Conservation (phyloP, 1,140 invertebrate species). For the Drosophila arawakana region DNA sequence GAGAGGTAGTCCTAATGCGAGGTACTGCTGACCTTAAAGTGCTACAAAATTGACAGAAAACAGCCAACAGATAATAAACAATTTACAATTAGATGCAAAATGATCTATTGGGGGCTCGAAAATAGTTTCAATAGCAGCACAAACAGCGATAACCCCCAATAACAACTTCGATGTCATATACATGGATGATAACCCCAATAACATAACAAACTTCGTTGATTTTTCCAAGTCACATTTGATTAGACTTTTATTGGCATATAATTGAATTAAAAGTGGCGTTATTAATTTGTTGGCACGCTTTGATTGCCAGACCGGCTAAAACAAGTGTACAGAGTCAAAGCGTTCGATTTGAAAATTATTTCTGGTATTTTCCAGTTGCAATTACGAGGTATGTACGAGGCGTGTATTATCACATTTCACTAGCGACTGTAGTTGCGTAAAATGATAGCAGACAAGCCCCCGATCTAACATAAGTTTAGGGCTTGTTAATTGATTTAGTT, state of each 20-base stretch:
- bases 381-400: slow-evolving; percentile 21
- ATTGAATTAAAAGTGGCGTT: slow-evolving; percentile 74
- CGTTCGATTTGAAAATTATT: slow-evolving; percentile 41
- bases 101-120: background rate
- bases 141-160: slow-evolving; percentile 4
- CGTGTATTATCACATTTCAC: slow-evolving; percentile 47
- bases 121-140: background rate
- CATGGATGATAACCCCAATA: slow-evolving; percentile 10
- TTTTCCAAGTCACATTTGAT: slow-evolving; percentile 56
- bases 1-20: slow-evolving; percentile 32
- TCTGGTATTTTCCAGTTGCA: slow-evolving; percentile 82
- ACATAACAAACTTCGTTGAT: slow-evolving; percentile 1
- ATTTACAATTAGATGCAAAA: slow-evolving; percentile 49
- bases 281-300: slow-evolving; percentile 72
- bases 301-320: slow-evolving; percentile 60
- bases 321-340: slow-evolving; percentile 39
- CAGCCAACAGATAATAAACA: slow-evolving; percentile 41
- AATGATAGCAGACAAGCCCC: slow-evolving; percentile 19
- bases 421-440: background rate
- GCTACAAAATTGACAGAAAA: slow-evolving; percentile 57
- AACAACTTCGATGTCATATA: slow-evolving; percentile 1
- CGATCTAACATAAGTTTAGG: background rate
- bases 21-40: slow-evolving; percentile 36
- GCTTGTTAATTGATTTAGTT: background rate
- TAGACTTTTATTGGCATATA: slow-evolving; percentile 77